A percentile compares a stretch with the other conserved stretches of the same genome.
These are phyloP conservation scores for Potorous gilbertii DNA, from an alignment of 2,797 vertebrate genomes.

Conservation along the genomic window DNA sequence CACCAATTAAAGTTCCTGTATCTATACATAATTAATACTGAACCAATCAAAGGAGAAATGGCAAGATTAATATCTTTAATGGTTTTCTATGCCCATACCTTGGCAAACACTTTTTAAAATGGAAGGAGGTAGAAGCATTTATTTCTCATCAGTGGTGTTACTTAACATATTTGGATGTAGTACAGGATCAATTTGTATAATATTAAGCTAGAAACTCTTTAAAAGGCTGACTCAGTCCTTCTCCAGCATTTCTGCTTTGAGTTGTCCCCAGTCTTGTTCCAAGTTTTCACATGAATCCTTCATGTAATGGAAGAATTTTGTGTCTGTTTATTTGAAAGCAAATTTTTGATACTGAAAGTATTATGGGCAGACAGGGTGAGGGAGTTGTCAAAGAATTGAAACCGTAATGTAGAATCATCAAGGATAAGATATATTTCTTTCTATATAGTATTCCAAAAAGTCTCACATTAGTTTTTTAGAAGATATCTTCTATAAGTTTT, in stretches of 20 bases:
- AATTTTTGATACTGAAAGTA: background rate
- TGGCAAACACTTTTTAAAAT: background rate
- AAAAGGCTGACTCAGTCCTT: background rate
- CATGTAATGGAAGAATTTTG: background rate
- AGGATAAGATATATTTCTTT: background rate
- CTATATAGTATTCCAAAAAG: background rate
- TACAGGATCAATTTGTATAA: background rate
- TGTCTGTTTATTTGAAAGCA: background rate
- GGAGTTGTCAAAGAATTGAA: background rate
- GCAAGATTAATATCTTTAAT: background rate
- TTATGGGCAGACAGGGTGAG: background rate
- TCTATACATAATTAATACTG: background rate
- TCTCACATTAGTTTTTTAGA: background rate
- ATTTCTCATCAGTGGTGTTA: background rate
- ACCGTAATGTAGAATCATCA: background rate
- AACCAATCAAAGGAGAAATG: background rate
- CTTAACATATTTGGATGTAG: background rate
- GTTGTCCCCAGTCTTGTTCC: no score
- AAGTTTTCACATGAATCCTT: background rate
- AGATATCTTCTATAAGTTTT: background rate
- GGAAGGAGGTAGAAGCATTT: background rate
- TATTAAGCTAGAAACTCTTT: background rate
- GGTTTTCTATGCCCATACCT: background rate
- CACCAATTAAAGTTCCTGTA: background rate
- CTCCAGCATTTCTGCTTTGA: background rate